These are phyloP conservation scores for Sparus aurata DNA, from an alignment of 2,797 vertebrate genomes.

Conservation along the genomic window DNA sequence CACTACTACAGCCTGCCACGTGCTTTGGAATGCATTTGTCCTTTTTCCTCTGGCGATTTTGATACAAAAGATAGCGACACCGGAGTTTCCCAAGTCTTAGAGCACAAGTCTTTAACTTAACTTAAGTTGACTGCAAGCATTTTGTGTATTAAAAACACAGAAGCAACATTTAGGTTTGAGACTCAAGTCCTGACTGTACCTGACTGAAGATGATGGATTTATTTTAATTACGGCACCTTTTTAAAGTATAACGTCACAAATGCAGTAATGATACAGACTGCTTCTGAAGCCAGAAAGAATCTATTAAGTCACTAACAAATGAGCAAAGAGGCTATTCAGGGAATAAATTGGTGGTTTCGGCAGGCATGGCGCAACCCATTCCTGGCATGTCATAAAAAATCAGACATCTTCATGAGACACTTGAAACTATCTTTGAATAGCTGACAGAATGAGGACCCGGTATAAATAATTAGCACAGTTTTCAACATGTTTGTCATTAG, in stretches of 20 bases:
- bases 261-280: constrained; percentile 29
- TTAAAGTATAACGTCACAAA: constrained; percentile 56
- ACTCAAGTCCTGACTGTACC: background rate
- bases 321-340: constrained; percentile 61
- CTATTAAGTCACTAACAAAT: constrained; percentile 65
- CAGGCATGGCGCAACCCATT: constrained; percentile 65
- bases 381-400: constrained; percentile 74
- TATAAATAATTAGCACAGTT: constrained; percentile 81
- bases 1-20: background rate
- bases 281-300: constrained; percentile 63
- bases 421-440: constrained; percentile 73
- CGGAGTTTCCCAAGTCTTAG: no score
- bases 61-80: constrained; percentile 11
- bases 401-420: constrained; percentile 74
- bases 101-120: constrained; percentile 1
- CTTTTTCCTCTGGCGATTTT: constrained; percentile 18
- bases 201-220: constrained; percentile 31
- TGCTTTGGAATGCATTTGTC: constrained; percentile 21
- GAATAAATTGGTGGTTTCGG: constrained; percentile 69
- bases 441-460: constrained; percentile 81
- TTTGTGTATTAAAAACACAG: constrained; percentile 8
- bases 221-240: constrained; percentile 44
- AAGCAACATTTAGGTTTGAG: constrained; percentile 18
- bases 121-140: constrained; percentile 17
- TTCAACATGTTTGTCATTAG: constrained; percentile 78